Evolutionary conservation across 2,888 invertebrate genomes (phyloP).

Genomic region (Mesopsocus fuscifrons): DNA sequence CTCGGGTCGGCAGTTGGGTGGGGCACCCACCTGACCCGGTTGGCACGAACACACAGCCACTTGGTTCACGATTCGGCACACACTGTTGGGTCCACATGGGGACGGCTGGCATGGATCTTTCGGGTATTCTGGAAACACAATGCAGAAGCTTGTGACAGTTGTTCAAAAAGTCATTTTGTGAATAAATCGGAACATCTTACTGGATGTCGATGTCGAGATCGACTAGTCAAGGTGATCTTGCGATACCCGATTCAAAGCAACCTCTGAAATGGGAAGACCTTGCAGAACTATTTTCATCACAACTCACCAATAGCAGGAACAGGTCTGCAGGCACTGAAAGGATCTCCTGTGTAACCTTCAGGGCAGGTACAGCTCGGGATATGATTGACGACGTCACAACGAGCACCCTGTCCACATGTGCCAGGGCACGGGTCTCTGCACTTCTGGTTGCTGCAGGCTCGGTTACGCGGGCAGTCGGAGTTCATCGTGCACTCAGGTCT

Average conservation of each 20-base stretch:
- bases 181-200: no score
- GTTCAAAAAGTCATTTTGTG: no score
- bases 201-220: no score
- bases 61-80: constrained; percentile 40
- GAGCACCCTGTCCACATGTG: constrained; percentile 33
- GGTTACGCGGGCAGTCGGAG: constrained; percentile 45
- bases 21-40: constrained; percentile 42
- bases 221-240: no score
- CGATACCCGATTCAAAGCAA: no score
- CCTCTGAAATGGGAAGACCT: no score
- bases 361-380: constrained; percentile 37
- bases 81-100: constrained; percentile 46
- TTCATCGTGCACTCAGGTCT: constrained; percentile 58
- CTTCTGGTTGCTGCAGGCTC: constrained; percentile 53
- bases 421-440: constrained; percentile 48
- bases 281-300: no score
- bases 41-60: constrained; percentile 44
- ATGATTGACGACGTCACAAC: constrained; percentile 35
- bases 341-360: constrained; percentile 34
- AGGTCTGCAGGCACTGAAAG: constrained; percentile 29
- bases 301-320: constrained; percentile 11
- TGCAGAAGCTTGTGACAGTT: no score
- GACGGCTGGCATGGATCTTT: constrained; percentile 39
- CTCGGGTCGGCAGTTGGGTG: constrained; percentile 49
- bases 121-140: constrained; percentile 3